Conservation (phyloP, 2,113 vertebrate genomes). For the Istiophorus platypterus region DNA sequence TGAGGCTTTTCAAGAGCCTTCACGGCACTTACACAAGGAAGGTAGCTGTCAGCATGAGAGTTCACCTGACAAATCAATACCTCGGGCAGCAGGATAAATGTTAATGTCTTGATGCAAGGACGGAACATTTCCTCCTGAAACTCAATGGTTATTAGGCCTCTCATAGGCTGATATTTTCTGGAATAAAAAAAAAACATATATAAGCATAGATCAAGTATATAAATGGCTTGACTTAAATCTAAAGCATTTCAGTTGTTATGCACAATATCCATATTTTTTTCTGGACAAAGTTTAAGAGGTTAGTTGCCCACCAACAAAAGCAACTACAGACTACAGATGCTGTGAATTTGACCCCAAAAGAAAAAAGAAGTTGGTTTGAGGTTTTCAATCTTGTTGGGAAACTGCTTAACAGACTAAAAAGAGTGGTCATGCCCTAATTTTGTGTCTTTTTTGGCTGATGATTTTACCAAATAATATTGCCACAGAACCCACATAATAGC, state of each 20-base stretch:
- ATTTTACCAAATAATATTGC: not conserved
- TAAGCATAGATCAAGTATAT: not conserved
- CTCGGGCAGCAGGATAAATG: conserved; percentile 50
- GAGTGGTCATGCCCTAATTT: too few species aligned
- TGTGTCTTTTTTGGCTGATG: too few species aligned
- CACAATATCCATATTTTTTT: conserved; percentile 2
- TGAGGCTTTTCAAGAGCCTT: conserved; percentile 40
- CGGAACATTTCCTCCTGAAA: conserved; percentile 26
- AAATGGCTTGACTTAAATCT: not conserved
- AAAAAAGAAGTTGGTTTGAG: too few species aligned
- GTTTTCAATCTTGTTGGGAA: too few species aligned
- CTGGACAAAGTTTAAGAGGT: conserved; percentile 4
- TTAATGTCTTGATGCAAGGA: conserved; percentile 44
- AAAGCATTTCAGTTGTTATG: not conserved
- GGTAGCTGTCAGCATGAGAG: conserved; percentile 54
- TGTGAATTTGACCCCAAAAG: too few species aligned
- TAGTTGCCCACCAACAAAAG: too few species aligned
- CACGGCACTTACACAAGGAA: conserved; percentile 39
- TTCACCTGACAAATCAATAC: conserved; percentile 61
- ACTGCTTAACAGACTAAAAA: too few species aligned
- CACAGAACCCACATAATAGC: not conserved
- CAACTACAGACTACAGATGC: too few species aligned
- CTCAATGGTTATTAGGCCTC: conserved; percentile 2
- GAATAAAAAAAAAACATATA: conserved; percentile 3
- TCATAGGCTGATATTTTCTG: not conserved